A percentile compares a stretch with the other conserved stretches of the same genome.
Conservation (phyloP, 2,797 vertebrate genomes). For the Cephalopachus bancanus region DNA sequence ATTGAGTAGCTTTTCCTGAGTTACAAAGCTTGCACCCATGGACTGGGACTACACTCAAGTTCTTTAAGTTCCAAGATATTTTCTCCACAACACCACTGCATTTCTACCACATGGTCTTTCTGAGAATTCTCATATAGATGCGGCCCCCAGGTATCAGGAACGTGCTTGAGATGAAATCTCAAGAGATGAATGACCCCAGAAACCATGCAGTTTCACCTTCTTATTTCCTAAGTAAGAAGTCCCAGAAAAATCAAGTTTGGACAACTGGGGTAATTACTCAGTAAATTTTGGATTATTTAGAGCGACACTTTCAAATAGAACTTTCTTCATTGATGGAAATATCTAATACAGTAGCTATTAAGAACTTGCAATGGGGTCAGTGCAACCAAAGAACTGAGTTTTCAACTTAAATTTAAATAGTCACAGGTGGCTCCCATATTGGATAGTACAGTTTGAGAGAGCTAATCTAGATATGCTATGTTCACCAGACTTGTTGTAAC, state of each 20-base stretch:
- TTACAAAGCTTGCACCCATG: background rate
- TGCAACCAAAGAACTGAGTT: background rate
- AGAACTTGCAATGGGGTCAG: background rate
- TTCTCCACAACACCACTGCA: background rate
- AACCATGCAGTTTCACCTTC: background rate
- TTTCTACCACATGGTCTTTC: background rate
- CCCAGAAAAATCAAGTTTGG: background rate
- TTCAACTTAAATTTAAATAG: conserved; percentile 7
- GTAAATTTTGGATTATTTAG: conserved; percentile 21
- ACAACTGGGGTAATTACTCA: background rate
- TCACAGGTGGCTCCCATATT: background rate
- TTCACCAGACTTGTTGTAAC: background rate
- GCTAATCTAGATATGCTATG: background rate
- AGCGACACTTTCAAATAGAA: background rate
- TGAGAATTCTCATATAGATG: background rate
- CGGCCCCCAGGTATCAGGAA: background rate
- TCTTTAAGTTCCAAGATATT: background rate
- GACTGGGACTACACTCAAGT: background rate
- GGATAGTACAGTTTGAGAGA: background rate
- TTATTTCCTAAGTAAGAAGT: conserved; percentile 15
- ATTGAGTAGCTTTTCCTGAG: background rate
- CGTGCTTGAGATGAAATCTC: background rate
- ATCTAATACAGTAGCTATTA: background rate
- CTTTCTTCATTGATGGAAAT: background rate
- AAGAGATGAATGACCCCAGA: background rate